Evolutionary conservation across 2,888 invertebrate species (phyloP).

Genomic region (Camptogramma bilineatum): DNA sequence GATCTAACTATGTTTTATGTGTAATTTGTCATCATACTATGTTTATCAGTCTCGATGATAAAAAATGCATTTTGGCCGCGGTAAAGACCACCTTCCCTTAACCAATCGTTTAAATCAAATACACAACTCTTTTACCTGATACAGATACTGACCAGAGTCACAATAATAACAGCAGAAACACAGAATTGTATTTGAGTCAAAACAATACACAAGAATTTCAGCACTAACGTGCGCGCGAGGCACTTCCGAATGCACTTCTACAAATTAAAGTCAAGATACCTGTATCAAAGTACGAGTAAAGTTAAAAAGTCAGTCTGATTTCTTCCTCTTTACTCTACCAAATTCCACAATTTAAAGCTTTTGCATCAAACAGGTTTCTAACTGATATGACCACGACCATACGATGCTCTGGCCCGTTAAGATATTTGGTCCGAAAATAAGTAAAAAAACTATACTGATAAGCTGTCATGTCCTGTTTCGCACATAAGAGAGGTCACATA

Average conservation of each 20-base stretch:
- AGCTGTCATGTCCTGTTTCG: constrained; percentile 43
- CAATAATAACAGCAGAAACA: constrained; percentile 39
- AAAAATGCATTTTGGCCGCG: constrained; percentile 82
- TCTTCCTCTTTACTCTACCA: constrained; percentile 70
- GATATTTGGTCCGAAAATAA: constrained; percentile 71
- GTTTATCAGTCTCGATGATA: constrained; percentile 82
- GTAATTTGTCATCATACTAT: constrained; percentile 77
- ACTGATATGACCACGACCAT: constrained; percentile 60
- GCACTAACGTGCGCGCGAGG: constrained; percentile 50
- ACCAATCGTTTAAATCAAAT: constrained; percentile 36
- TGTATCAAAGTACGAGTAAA: constrained; percentile 80
- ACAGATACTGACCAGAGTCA: constrained; percentile 65
- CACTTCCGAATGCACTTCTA: constrained; percentile 62
- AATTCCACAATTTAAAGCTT: constrained; percentile 80
- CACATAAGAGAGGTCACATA: constrained; percentile 25
- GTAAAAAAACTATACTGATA: constrained; percentile 37
- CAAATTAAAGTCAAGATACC: constrained; percentile 73
- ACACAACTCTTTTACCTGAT: constrained; percentile 65
- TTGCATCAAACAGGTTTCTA: constrained; percentile 68
- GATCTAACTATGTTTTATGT: constrained; percentile 78
- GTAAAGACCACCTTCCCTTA: constrained; percentile 45
- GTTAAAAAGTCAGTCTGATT: constrained; percentile 80
- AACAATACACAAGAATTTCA: constrained; percentile 35
- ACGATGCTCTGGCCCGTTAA: constrained; percentile 60
- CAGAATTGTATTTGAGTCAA: constrained; percentile 43